These are phyloP conservation scores for Lophura nycthemera DNA, from an alignment of 2,113 vertebrate species.

Conservation along the genomic window DNA sequence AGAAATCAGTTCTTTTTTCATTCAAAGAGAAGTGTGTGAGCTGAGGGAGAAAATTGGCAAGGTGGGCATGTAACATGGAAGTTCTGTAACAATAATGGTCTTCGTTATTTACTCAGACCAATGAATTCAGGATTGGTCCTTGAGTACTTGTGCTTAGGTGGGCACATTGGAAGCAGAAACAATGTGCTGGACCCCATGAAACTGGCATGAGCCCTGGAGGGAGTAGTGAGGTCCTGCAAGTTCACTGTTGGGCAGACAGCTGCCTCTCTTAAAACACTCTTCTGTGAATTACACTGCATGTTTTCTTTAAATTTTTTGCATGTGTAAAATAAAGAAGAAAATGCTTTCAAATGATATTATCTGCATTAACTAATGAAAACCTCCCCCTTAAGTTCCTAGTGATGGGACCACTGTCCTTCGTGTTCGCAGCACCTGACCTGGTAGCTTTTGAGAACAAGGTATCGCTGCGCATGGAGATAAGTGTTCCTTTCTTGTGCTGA, in stretches of 20 bases:
- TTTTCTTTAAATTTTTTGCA: not conserved
- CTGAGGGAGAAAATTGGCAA: not conserved
- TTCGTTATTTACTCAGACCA: not conserved
- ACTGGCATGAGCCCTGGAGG: not conserved
- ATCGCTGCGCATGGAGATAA: not conserved
- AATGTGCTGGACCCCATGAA: too few relatives aligned
- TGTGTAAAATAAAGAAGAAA: not conserved
- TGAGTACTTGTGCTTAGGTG: not conserved
- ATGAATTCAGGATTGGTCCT: not conserved
- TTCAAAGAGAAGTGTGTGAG: not conserved
- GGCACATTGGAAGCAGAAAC: too few relatives aligned
- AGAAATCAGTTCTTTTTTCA: not conserved
- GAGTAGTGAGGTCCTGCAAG: not conserved
- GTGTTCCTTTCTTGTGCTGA: not conserved
- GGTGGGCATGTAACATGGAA: fast-evolving
- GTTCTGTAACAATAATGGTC: not conserved
- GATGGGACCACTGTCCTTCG: not conserved
- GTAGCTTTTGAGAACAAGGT: not conserved
- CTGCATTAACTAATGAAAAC: not conserved
- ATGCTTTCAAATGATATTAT: not conserved
- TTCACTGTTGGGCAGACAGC: not conserved
- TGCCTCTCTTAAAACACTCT: not conserved
- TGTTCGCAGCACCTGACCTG: fast-evolving
- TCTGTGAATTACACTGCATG: not conserved
- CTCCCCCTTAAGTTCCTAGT: not conserved